Base-by-base conservation (phyloP, 2,888 invertebrate genomes). In the Himalopsyche tibetana region DNA sequence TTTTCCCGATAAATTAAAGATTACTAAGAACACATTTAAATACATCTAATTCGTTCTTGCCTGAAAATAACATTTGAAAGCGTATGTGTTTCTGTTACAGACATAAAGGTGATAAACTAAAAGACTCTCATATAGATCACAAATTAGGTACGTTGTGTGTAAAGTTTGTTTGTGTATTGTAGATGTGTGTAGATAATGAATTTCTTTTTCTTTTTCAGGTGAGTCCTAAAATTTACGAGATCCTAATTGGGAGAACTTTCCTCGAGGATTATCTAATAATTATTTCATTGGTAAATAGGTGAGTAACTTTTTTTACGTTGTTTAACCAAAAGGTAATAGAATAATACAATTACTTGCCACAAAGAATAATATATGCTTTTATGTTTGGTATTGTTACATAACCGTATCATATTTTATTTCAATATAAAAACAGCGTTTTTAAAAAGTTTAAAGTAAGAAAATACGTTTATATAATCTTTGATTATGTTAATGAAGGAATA, bases 151-250 rank as follows among this genome's bases (percentile, higher is more conserved):
- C 38, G 74, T 38, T 36, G 74, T 74, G 38, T 74, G 38, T 36
- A 11, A 74, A 38, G 74, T 74, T 74, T 74, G 38, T 74, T 69
- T 28, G 11, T 69, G 69, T 74, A 74, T 74, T 74, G 74, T 36
- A 38, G 15, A 38, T 74, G 74, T 36, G 74, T 74, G 74, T 74
- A 74, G 74, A 38, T 74, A 83, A 69, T 83, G 40, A 83, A 83
- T 69, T 83, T 83, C 45, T 28, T 55, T 83, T 83, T 63, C 56
- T 56, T 83, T 83, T 83, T 40, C n/a, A 45, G 40, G 28, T 45
- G 74, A 69, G 42, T 28, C 42, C 80, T 42, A 80, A 80, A 51
- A 45, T 28, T 80, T 80, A 45, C 45, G 42, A 11, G 80, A 19
- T 80, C 80, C 42, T 74, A 74, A 74, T 74, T 74, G 74, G 38